Evolutionary conservation across 2,113 vertebrate species (phyloP).

Genomic region (Morphnarchus princeps): DNA sequence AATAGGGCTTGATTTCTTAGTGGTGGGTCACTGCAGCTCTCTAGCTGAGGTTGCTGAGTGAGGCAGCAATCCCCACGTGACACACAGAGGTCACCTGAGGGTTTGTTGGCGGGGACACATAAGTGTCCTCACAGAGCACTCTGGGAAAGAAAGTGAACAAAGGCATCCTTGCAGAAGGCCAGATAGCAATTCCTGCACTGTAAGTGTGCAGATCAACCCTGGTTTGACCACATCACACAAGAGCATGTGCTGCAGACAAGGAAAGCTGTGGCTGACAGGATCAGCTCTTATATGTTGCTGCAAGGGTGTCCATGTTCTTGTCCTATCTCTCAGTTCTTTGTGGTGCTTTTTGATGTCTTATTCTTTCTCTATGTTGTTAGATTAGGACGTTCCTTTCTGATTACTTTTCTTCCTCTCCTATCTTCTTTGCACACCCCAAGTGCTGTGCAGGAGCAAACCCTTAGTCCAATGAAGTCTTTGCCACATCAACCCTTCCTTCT

Average conservation of each 20-base stretch:
- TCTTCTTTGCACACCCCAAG: not conserved
- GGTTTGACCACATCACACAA: not conserved
- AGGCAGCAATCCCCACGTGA: not conserved
- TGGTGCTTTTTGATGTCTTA: not conserved
- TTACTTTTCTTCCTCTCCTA: not conserved
- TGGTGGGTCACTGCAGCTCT: not conserved
- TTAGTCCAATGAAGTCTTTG: not conserved
- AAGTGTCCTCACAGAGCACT: not conserved
- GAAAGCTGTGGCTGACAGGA: not conserved
- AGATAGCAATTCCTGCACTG: not conserved
- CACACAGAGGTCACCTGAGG: too few species aligned
- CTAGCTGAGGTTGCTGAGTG: not conserved
- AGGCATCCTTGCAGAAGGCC: not conserved
- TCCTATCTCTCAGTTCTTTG: not conserved
- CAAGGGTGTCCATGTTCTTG: not conserved
- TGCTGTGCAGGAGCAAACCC: not conserved
- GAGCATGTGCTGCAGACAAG: not conserved
- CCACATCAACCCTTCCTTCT: not conserved
- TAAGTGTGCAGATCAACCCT: not conserved
- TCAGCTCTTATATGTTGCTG: not conserved
- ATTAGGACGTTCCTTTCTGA: not conserved
- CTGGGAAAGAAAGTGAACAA: not conserved
- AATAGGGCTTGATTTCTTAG: not conserved
- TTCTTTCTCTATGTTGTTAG: not conserved
- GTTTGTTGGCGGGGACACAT: fast-evolving